Evolutionary conservation across 2,113 vertebrate genomes (phyloP).

Genomic region (Axis porcinus): DNA sequence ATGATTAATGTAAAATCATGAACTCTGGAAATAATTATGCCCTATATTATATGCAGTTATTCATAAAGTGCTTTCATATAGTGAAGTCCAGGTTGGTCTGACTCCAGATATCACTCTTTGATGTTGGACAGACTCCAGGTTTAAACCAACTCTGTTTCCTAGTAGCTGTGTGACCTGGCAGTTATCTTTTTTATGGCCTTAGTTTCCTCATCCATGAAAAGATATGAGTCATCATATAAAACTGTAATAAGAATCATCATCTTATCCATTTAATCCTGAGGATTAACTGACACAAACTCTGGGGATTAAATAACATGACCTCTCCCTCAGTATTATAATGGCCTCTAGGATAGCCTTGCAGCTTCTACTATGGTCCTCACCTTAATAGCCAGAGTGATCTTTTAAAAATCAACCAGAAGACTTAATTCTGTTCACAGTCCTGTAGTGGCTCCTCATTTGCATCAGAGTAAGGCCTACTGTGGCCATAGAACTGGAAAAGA

Average conservation of each 20-base stretch:
- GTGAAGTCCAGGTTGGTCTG: background rate
- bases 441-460: background rate
- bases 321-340: background rate
- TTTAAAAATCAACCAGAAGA: background rate
- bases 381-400: background rate
- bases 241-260: background rate
- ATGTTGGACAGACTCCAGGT: background rate
- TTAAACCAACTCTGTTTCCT: background rate
- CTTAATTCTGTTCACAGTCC: background rate
- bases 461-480: background rate
- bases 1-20: background rate
- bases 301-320: background rate
- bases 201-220: background rate
- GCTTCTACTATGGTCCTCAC: background rate
- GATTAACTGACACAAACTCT: background rate
- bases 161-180: background rate
- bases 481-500: background rate
- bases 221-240: background rate
- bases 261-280: background rate
- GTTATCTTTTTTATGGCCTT: background rate
- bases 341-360: no score
- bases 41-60: background rate
- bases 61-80: background rate
- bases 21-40: background rate
- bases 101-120: background rate